Percentiles rank a stretch among this genome's conserved stretches.
Conservation (phyloP, 2,888 invertebrate genomes). For the Scelioninae gen. 2 region DNA sequence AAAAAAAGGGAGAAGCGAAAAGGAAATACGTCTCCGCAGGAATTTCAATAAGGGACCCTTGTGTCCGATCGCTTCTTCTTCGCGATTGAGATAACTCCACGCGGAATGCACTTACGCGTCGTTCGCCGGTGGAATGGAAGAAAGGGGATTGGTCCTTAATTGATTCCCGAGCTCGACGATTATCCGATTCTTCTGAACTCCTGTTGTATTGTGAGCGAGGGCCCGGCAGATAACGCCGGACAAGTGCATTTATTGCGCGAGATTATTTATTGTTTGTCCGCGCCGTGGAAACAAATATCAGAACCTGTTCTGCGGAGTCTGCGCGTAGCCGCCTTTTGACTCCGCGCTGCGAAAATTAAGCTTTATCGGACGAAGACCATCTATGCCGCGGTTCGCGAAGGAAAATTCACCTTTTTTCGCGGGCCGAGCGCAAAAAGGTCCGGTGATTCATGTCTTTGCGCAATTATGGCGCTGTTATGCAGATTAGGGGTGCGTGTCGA, state of each 20-base stretch:
- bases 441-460: conserved; percentile 13
- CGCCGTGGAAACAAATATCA: conserved; percentile 54
- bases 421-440: not conserved
- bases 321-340: conserved; percentile 42
- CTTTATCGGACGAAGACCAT: conserved; percentile 37
- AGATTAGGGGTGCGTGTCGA: conserved; percentile 15
- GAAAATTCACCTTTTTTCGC: conserved; percentile 11
- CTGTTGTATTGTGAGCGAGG: conserved; percentile 58
- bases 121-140: conserved; percentile 56
- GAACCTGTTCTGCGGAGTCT: conserved; percentile 49
- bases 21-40: conserved; percentile 61
- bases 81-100: conserved; percentile 67
- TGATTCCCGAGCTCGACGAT: conserved; percentile 62
- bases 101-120: conserved; percentile 67
- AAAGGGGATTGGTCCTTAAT: conserved; percentile 62
- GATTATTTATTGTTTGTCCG: conserved; percentile 60
- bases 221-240: conserved; percentile 57
- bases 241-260: conserved; percentile 61
- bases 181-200: conserved; percentile 62
- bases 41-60: conserved; percentile 66
- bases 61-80: conserved; percentile 65
- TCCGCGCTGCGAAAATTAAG: conserved; percentile 49
- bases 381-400: conserved; percentile 7
- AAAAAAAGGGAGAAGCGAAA: conserved; percentile 57
- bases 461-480: conserved; percentile 15